Conservation (phyloP, 2,113 vertebrate species). For the Corythaixoides concolor region DNA sequence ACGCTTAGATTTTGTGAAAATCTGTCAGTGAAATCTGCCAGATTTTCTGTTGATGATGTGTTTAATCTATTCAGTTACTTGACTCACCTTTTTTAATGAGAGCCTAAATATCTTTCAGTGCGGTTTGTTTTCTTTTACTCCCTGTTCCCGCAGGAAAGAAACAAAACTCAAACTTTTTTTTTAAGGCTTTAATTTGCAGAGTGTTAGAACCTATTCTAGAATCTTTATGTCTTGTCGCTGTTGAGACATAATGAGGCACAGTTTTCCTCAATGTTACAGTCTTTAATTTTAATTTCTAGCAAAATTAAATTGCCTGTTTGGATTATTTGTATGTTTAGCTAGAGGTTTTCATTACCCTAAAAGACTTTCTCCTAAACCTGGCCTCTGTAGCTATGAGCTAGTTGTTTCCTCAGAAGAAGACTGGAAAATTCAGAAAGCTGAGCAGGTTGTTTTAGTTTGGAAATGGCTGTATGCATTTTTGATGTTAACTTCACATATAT, state of each 20-base stretch:
- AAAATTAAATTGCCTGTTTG: not conserved
- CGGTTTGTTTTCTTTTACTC: not conserved
- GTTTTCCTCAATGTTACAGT: not conserved
- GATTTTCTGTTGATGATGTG: not conserved
- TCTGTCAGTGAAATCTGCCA: not conserved
- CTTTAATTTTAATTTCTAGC: not conserved
- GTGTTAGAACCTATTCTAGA: not conserved
- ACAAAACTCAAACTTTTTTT: not conserved
- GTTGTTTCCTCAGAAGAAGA: not conserved
- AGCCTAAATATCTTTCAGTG: not conserved
- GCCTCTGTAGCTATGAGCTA: not conserved
- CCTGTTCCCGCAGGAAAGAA: not conserved
- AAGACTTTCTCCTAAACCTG: not conserved
- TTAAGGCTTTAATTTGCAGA: not conserved
- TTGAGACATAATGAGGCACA: not conserved
- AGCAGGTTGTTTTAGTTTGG: not conserved
- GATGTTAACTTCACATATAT: not conserved
- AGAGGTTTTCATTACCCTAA: not conserved
- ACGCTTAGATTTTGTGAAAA: not conserved
- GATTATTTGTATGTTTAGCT: not conserved
- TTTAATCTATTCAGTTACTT: not conserved
- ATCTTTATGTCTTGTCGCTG: not conserved
- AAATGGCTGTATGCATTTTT: not conserved
- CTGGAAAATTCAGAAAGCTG: not conserved
- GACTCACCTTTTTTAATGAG: not conserved